These are phyloP conservation scores for Hyposmocoma kahamanoa DNA, from an alignment of 1,140 invertebrate genomes.

Conservation along the genomic window DNA sequence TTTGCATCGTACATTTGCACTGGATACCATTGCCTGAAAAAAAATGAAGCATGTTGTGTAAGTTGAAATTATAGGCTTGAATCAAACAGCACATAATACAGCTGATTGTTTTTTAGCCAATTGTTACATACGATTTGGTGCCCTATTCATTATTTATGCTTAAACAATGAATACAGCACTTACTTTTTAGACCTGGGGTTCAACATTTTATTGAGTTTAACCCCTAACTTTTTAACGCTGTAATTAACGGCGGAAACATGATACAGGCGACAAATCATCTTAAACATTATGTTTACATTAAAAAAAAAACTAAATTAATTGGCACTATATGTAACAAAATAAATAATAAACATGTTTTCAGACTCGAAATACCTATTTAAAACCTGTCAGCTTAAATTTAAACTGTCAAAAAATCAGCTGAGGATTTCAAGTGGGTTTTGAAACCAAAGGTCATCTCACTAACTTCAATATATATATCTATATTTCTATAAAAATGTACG, in stretches of 20 bases:
- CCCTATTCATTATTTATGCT: not conserved
- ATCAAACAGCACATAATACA: not conserved
- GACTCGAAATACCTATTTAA: too few species aligned
- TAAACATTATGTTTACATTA: not conserved
- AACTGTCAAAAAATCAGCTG: too few species aligned
- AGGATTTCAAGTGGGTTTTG: too few species aligned
- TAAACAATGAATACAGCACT: not conserved
- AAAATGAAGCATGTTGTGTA: not conserved
- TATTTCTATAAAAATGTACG: too few species aligned
- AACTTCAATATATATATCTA: too few species aligned
- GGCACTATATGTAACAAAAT: too few species aligned
- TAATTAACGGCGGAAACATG: not conserved
- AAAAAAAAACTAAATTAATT: too few species aligned
- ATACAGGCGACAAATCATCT: not conserved
- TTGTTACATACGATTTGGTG: not conserved
- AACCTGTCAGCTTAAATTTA: too few species aligned
- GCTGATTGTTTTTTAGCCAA: not conserved
- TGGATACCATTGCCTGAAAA: conserved; percentile 50
- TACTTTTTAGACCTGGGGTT: not conserved
- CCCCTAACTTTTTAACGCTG: not conserved
- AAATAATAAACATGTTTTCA: too few species aligned
- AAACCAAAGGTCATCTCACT: too few species aligned
- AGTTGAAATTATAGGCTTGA: not conserved
- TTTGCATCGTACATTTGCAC: conserved; percentile 16
- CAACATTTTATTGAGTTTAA: not conserved